Percentiles rank a stretch among this genome's conserved stretches.
These are phyloP conservation scores for Chrysolina americana DNA, from an alignment of 2,888 invertebrate genomes.

Conservation along the genomic window DNA sequence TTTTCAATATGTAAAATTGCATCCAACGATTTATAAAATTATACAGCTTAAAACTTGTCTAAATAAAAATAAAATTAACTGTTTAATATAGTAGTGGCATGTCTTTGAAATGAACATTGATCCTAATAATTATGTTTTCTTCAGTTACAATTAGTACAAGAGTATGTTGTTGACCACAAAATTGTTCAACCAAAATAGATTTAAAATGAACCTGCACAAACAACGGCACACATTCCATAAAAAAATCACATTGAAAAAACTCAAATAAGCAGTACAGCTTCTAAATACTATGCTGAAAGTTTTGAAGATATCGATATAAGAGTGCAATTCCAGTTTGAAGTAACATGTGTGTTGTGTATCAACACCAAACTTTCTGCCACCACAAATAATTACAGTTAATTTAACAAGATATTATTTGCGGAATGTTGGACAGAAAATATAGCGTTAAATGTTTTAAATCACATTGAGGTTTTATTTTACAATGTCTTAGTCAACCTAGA, in stretches of 20 bases:
- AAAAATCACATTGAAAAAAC: conserved; percentile 53
- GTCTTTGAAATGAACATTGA: not conserved
- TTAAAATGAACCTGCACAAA: conserved; percentile 56
- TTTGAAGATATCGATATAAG: not conserved
- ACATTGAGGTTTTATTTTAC: not conserved
- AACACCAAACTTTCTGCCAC: not conserved
- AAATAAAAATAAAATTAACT: conserved; percentile 9
- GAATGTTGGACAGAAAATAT: not conserved
- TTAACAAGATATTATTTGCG: not conserved
- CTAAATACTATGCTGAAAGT: conserved; percentile 50
- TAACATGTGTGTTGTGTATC: conserved; percentile 10
- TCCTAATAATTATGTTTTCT: conserved; percentile 7
- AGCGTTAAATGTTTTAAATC: not conserved
- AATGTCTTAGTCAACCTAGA: not conserved
- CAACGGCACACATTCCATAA: conserved; percentile 63
- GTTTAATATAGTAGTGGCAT: not conserved
- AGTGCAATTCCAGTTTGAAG: conserved; percentile 5
- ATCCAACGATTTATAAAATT: not conserved
- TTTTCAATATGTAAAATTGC: not conserved
- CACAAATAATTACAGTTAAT: not conserved
- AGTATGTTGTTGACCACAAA: conserved; percentile 46
- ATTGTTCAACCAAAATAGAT: conserved; percentile 56
- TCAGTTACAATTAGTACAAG: conserved; percentile 12
- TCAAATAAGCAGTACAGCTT: conserved; percentile 59
- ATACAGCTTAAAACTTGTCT: not conserved